These are phyloP conservation scores for Australoheros facetus DNA, from an alignment of 2,797 vertebrate species.

Conservation along the genomic window DNA sequence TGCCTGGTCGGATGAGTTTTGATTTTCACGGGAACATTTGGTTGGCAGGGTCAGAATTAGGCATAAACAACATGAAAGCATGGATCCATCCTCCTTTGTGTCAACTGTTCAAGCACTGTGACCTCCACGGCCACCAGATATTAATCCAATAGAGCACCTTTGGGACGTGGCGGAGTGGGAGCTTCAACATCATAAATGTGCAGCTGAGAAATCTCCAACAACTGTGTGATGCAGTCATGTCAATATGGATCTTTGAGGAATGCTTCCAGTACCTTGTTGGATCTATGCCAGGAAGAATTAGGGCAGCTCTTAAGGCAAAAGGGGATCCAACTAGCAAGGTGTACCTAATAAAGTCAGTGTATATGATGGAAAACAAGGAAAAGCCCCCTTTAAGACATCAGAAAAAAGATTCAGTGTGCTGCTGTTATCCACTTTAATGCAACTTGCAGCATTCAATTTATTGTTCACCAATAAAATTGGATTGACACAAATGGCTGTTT, in stretches of 20 bases:
- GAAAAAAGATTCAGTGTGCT: constrained; percentile 14
- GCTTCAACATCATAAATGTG: not conserved
- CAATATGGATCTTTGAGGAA: not conserved
- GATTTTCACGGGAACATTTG: not conserved
- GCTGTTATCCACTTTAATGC: constrained; percentile 18
- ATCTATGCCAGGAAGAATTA: not conserved
- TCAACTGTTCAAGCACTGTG: not conserved
- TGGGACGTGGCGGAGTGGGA: not conserved
- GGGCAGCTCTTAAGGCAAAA: too few species aligned
- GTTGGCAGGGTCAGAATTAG: not conserved
- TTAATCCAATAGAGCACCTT: not conserved
- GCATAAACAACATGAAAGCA: not conserved
- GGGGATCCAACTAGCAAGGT: not conserved
- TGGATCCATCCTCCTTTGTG: not conserved
- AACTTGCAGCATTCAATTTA: constrained; percentile 1
- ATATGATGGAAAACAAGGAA: not conserved
- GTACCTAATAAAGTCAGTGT: not conserved
- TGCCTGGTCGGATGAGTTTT: not conserved
- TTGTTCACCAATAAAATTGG: constrained; percentile 31
- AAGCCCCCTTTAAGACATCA: not conserved
- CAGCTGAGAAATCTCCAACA: not conserved
- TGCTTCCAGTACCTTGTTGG: not conserved
- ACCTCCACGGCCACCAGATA: not conserved
- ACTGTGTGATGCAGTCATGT: not conserved
- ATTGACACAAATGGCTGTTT: constrained; percentile 16